A percentile compares a stretch with the other conserved stretches of the same genome.
Evolutionary conservation across 2,888 invertebrate species (phyloP).

Genomic region (Hydropsyche betteni): DNA sequence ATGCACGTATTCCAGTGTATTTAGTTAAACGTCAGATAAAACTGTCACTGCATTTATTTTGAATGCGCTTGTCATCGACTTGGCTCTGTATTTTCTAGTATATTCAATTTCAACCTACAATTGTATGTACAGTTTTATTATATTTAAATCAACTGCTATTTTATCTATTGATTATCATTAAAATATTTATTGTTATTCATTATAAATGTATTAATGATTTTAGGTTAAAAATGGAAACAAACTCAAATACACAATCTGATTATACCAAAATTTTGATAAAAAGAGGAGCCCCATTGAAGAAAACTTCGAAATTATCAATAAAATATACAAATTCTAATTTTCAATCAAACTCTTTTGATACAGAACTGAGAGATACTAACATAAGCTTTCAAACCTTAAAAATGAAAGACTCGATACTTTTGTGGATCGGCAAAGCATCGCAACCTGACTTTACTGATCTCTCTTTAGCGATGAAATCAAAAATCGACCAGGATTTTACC

Average conservation of each 20-base stretch:
- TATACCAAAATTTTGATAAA: constrained; percentile 4
- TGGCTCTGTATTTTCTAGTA: no score
- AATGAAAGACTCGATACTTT: constrained; percentile 59
- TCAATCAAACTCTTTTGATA: constrained; percentile 55
- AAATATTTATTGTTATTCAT: no score
- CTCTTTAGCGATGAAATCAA: constrained; percentile 56
- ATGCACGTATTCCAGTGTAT: no score
- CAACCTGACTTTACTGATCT: constrained; percentile 58
- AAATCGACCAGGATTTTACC: constrained; percentile 53
- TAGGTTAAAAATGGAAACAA: background rate
- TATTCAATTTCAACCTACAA: no score
- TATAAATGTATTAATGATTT: no score
- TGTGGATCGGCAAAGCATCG: constrained; percentile 60
- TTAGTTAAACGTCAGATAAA: no score
- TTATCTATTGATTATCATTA: no score
- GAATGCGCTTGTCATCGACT: no score
- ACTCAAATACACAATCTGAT: background rate
- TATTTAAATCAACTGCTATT: no score
- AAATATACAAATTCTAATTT: constrained; percentile 54
- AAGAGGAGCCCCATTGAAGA: constrained; percentile 37
- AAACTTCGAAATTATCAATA: constrained; percentile 45
- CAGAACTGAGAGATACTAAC: constrained; percentile 56
- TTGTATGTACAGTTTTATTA: no score
- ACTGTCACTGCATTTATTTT: no score
- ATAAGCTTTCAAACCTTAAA: constrained; percentile 59